Evolutionary conservation across 2,888 invertebrate species (phyloP), one percentile per base, ranked within the genome.

Genomic region (Escarpia spicata): DNA sequence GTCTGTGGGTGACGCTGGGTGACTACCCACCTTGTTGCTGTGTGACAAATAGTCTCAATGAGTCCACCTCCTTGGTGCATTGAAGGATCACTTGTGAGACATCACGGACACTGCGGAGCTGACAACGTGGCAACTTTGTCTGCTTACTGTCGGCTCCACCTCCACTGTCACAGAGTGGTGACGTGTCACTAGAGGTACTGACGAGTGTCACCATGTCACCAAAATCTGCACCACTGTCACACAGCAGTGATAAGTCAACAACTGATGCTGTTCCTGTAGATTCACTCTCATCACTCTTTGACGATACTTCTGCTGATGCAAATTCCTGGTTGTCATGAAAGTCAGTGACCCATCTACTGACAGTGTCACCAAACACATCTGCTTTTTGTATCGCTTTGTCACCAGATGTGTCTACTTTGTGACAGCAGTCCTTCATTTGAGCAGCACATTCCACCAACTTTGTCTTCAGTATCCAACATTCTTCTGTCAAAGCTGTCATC

Each of bases 401-500:
- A 75, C 75, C 75, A 75, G 75, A 26, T 75, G 19, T 26, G 26
- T 75, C 75, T 26, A 75, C 75, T 19, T 75, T 75, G 75, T 75
- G 75, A n/a, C 19, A 26, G 19, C n/a, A 75, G 3, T 75, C 75
- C 75, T 75, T 75, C 15, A 75, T 75, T 6, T 75, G 75, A 26
- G 75, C 75, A 75, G 75, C 15, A 75, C 75, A 75, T 75, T 75
- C 75, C 75, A 75, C n/a, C 75, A 75, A 75, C 26, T 75, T 75
- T n/a, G n/a, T 6, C n/a, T 75, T 75, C 75, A 75, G 75, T 75
- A 26, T 75, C 19, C 75, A 26, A 26, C 75, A 75, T n/a, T 26
- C 75, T n/a, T 75, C 75, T 75, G 3, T 75, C 75, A 75, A 75
- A 75, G 75, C 19, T 26, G 75, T 75, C 75, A 75, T n/a, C 26